These are phyloP conservation scores for Diplosoma virens DNA, from an alignment of 23 tunicate genomes.

Conservation along the genomic window DNA sequence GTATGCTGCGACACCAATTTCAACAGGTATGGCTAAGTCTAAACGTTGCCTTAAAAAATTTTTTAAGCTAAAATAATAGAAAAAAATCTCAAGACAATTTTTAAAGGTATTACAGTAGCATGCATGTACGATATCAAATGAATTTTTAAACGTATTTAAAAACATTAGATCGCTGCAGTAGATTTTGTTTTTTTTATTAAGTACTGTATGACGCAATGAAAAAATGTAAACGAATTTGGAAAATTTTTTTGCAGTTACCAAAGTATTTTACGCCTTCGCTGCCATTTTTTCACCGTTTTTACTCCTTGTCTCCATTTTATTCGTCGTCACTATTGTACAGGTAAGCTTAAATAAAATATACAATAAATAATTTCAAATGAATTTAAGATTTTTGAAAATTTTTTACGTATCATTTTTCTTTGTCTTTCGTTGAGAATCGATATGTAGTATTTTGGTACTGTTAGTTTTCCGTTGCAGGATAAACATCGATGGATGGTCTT, in stretches of 20 bases:
- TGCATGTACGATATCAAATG: too few species aligned
- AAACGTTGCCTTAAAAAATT: too few species aligned
- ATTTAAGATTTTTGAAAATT: too few species aligned
- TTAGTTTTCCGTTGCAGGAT: too few species aligned
- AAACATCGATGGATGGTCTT: slow-evolving; percentile 7
- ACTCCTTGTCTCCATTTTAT: neutral
- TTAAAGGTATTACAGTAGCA: too few species aligned
- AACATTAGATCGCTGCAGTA: neutral
- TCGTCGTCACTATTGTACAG: slow-evolving; percentile 1
- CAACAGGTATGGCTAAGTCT: too few species aligned
- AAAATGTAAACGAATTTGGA: neutral
- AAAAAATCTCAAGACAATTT: too few species aligned
- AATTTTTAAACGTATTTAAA: neutral
- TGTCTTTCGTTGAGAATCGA: too few species aligned
- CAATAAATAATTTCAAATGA: too few species aligned
- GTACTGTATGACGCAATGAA: neutral
- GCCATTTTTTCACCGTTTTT: slow-evolving; percentile 4
- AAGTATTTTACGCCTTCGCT: slow-evolving; percentile 24
- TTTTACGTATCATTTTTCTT: too few species aligned
- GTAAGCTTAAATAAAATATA: neutral
- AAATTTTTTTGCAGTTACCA: slow-evolving; percentile 6
- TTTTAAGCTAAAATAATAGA: too few species aligned
- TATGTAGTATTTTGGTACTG: too few species aligned
- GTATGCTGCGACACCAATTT: slow-evolving; percentile 22
- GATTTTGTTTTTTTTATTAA: neutral